These are phyloP conservation scores for Virgularia gustaviana DNA, from an alignment of 92 coral and sea anemone species.

Conservation along the genomic window DNA sequence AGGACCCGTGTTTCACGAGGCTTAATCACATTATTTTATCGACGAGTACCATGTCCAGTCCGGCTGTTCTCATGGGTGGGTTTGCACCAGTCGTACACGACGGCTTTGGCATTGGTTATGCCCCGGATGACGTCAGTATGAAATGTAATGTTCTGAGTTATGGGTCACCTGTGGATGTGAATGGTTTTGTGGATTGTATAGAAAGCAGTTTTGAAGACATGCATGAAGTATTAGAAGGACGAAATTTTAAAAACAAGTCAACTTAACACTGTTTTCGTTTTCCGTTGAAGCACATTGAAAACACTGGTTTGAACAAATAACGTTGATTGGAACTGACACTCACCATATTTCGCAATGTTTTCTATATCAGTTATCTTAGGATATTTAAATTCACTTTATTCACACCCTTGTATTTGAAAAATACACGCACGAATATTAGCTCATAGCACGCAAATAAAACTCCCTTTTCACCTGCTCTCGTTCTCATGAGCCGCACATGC, in stretches of 20 bases:
- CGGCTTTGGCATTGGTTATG: slow-evolving; percentile 92
- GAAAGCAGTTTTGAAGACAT: slow-evolving; percentile 75
- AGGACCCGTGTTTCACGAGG: slow-evolving; percentile 71
- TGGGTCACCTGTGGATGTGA: slow-evolving; percentile 63
- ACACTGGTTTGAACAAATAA: background rate
- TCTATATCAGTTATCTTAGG: too few relatives aligned
- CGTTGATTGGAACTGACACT: background rate
- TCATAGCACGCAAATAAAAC: too few relatives aligned
- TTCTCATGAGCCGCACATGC: too few relatives aligned
- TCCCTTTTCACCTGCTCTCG: too few relatives aligned
- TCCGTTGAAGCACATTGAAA: background rate
- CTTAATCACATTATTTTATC: slow-evolving; percentile 81
- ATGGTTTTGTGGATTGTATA: slow-evolving; percentile 77
- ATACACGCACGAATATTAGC: too few relatives aligned
- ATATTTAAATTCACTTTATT: too few relatives aligned
- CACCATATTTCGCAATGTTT: too few relatives aligned
- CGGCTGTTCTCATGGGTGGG: slow-evolving; percentile 83
- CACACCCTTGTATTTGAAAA: too few relatives aligned
- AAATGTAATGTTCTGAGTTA: slow-evolving; percentile 83
- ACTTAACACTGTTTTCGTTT: background rate
- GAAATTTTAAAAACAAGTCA: slow-evolving; percentile 64
- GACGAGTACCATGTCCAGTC: slow-evolving; percentile 90
- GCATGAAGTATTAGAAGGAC: slow-evolving; percentile 77
- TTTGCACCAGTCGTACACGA: slow-evolving; percentile 91
- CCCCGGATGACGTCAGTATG: slow-evolving; percentile 66